phyloP scores from a whole-genome alignment of 1,140 invertebrate species.

The Lepidurus apus region DNA sequence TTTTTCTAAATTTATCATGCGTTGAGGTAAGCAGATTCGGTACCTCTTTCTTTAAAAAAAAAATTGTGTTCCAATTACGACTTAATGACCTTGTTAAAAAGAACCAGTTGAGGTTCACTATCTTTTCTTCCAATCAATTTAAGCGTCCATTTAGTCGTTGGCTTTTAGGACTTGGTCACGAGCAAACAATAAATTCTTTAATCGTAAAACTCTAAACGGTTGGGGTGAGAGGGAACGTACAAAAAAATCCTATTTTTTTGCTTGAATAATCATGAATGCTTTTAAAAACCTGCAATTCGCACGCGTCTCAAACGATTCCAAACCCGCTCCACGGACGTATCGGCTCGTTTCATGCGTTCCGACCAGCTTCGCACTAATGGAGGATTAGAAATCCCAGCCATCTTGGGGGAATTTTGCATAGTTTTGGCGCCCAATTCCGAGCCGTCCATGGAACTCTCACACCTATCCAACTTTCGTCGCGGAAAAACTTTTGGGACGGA shows the following conservation, averaged over 20 bases:
- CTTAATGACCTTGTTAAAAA: neutral
- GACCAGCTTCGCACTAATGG: neutral
- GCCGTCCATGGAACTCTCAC: neutral
- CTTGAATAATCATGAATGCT: neutral
- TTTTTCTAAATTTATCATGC: neutral
- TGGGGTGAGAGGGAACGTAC: too few species aligned
- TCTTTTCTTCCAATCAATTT: neutral
- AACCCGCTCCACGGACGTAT: neutral
- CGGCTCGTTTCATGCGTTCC: neutral
- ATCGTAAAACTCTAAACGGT: too few species aligned
- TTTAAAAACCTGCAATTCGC: conserved; percentile 1
- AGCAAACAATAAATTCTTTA: too few species aligned
- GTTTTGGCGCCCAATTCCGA: neutral
- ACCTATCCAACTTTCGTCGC: too few species aligned
- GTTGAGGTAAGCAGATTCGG: neutral
- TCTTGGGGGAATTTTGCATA: neutral
- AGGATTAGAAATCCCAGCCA: neutral
- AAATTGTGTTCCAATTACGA: neutral
- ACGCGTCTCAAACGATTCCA: neutral
- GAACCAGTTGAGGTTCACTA: neutral
- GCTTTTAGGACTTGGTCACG: too few species aligned
- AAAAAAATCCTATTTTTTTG: too few species aligned
- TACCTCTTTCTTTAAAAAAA: neutral
- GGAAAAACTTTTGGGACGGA: too few species aligned
- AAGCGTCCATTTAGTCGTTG: too few species aligned